Conservation (phyloP, 2,113 vertebrate species). For the Propithecus coquereli region DNA sequence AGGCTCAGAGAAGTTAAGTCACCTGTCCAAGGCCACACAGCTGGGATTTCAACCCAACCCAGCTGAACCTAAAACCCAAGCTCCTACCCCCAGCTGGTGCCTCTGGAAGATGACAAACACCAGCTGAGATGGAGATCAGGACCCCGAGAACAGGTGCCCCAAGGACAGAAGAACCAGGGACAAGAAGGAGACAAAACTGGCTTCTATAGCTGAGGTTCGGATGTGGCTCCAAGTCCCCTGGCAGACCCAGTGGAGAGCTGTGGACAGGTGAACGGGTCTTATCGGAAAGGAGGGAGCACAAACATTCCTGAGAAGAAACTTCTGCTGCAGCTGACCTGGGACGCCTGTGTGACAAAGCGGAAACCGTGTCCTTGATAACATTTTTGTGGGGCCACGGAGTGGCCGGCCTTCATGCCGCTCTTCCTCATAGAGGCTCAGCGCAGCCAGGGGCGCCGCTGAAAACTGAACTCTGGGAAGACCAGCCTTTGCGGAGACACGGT, state of each 20-base stretch:
- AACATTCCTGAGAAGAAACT: background rate
- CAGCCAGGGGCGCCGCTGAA: background rate
- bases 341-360: accelerated
- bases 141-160: background rate
- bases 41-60: background rate
- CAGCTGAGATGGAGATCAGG: accelerated
- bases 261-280: accelerated
- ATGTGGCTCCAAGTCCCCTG: accelerated
- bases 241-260: accelerated
- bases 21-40: background rate
- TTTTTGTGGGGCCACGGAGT: accelerated
- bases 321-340: background rate
- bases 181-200: accelerated
- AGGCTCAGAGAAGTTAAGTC: background rate
- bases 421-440: background rate
- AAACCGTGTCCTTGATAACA: accelerated
- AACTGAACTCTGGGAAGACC: background rate
- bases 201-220: accelerated
- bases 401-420: accelerated
- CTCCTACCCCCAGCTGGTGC: background rate
- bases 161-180: background rate
- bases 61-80: background rate
- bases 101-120: background rate
- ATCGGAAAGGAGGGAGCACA: background rate
- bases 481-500: accelerated